These are phyloP conservation scores for Cherax destructor DNA, from an alignment of 1,140 invertebrate species.

Conservation along the genomic window DNA sequence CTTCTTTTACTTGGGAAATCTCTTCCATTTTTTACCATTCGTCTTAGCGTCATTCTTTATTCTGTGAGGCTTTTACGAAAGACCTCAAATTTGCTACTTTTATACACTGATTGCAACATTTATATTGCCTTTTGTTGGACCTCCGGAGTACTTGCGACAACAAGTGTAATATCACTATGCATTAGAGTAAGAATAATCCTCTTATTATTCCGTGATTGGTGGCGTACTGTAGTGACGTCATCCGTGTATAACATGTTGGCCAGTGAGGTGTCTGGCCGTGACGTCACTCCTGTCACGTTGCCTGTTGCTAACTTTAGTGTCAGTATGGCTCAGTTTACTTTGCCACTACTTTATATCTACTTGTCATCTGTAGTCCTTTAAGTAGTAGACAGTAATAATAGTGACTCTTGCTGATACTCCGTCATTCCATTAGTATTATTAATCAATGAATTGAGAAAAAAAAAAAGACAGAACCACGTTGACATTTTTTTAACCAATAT, in stretches of 20 bases:
- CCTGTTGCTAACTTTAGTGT: slow-evolving; percentile 20
- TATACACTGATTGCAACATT: too few species aligned
- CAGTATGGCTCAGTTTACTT: slow-evolving; percentile 3
- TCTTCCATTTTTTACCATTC: too few species aligned
- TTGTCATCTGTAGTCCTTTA: not conserved
- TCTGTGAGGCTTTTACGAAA: too few species aligned
- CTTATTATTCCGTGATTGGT: slow-evolving; percentile 19
- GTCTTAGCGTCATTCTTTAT: too few species aligned
- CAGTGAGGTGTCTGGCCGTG: not conserved
- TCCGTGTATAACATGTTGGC: not conserved
- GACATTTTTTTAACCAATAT: too few species aligned
- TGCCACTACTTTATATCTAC: not conserved
- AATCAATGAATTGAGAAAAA: not conserved
- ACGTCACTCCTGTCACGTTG: not conserved
- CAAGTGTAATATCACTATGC: slow-evolving; percentile 32
- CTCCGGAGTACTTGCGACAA: slow-evolving; percentile 37
- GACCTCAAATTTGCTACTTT: too few species aligned
- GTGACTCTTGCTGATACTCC: not conserved
- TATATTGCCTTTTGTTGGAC: slow-evolving; percentile 2
- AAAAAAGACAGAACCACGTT: too few species aligned
- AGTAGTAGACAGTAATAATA: not conserved
- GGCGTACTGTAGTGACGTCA: slow-evolving; percentile 8
- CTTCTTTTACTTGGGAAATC: too few species aligned
- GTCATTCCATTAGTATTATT: slow-evolving; percentile 5
- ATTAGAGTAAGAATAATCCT: slow-evolving; percentile 37